Base-by-base conservation (phyloP, 2,888 invertebrate genomes). In the Dasysyrphus albostriatus region DNA sequence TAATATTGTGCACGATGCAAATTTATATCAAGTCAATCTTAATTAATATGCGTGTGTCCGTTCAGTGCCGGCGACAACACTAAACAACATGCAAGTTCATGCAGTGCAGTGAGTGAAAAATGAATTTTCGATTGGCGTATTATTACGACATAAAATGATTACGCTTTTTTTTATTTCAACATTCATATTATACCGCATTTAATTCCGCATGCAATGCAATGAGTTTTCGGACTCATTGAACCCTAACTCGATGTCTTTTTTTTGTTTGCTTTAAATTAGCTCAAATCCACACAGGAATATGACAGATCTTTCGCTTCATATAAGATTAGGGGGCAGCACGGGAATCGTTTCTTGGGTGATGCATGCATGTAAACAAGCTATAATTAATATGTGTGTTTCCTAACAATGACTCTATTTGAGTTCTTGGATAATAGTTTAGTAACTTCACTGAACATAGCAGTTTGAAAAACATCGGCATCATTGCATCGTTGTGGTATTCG, bases 1-100 rank as follows among this genome's bases (percentile, higher is more conserved):
- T 61, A 59, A 59, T 34, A 59, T 59, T 47, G 69, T 51, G 37
- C 51, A 61, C 39, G 39, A 72, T 70, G 56, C 63, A 75, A 77
- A 85, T 85, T 54, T 61, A 85, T 77, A 39, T 77, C 81, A 85
- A 77, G 51, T 85, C 85, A 85, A 63, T 85, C 85, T 77, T 77
- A 77, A 85, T 81, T 85, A 73, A 74, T 75, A 72, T 67, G 80
- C 65, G 59, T 42, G 61, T 61, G 61, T 61, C 49, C 69, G 61
- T 61, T 42, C 69, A 63, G 16, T 51, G 72, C 56, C 16, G 1
- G 24, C 39, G 47, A 54, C 29, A 7, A 32, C 34, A 47, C 59
- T 59, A 65, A 76, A 44, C 58, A 72, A 44, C 58, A 72, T 54
- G 72, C 39, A 39, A 63, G 54, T 42, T 67, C 67, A 59, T 44